Evolutionary conservation across 1,140 invertebrate species (phyloP).

Genomic region (Proctacanthus coquilletti): DNA sequence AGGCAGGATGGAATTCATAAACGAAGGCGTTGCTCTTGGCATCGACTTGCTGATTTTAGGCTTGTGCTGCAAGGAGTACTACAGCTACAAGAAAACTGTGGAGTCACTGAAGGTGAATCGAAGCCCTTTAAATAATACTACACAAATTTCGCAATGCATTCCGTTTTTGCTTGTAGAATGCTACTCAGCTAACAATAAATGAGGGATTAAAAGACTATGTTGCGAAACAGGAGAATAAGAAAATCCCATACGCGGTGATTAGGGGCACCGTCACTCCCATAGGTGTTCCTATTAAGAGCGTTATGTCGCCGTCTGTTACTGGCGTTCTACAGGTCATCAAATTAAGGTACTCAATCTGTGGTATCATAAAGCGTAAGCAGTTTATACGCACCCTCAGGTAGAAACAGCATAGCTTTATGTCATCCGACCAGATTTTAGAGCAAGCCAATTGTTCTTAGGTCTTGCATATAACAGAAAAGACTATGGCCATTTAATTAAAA

Average conservation of each 20-base stretch:
- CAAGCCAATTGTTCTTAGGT: no score
- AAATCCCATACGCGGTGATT: slow-evolving; percentile 52
- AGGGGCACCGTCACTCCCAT: slow-evolving; percentile 54
- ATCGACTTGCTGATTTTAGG: slow-evolving; percentile 53
- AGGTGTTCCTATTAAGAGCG: slow-evolving; percentile 51
- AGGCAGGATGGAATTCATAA: slow-evolving; percentile 23
- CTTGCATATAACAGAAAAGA: no score
- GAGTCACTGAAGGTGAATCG: slow-evolving; percentile 43
- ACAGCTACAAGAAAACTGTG: slow-evolving; percentile 48
- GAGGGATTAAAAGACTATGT: slow-evolving; percentile 40
- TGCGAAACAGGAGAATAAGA: slow-evolving; percentile 39
- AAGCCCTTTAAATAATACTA: neutral
- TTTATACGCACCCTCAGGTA: no score
- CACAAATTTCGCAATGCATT: neutral
- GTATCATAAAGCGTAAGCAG: no score
- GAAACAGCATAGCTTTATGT: no score
- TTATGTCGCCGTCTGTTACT: slow-evolving; percentile 46
- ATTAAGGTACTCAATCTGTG: no score
- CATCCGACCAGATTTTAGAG: no score
- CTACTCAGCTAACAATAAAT: slow-evolving; percentile 49
- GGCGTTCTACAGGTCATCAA: slow-evolving; percentile 50
- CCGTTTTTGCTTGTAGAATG: slow-evolving; percentile 34
- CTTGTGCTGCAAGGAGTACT: slow-evolving; percentile 51
- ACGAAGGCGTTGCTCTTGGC: slow-evolving; percentile 49
- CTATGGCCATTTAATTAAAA: no score